A percentile compares a stretch with the other conserved stretches of the same genome.
These are phyloP conservation scores for Goniozus legneri DNA, from an alignment of 1,140 invertebrate genomes.

Conservation along the genomic window DNA sequence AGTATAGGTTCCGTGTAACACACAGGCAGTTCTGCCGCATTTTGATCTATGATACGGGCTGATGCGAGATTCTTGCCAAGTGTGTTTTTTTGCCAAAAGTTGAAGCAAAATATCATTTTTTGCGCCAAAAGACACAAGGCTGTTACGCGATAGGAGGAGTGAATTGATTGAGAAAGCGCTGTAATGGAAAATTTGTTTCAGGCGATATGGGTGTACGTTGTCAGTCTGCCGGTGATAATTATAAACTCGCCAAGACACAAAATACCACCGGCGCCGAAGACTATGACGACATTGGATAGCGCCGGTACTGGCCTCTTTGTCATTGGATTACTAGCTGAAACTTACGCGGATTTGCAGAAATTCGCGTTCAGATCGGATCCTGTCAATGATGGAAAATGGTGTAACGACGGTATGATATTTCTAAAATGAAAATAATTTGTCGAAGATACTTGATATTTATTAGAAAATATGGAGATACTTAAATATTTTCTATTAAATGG, in stretches of 20 bases:
- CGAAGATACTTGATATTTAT: no score
- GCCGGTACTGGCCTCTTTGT: slow-evolving; percentile 80
- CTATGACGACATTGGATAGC: slow-evolving; percentile 80
- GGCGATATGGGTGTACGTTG: slow-evolving; percentile 90
- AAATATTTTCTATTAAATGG: no score
- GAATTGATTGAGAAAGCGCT: background rate
- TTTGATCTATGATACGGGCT: no score
- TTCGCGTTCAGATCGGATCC: slow-evolving; percentile 85
- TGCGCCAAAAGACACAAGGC: no score
- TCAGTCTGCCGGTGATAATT: slow-evolving; percentile 87
- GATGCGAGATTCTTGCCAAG: no score
- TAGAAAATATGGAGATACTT: no score
- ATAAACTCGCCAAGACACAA: slow-evolving; percentile 84
- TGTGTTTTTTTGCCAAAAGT: no score
- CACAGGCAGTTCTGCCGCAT: no score
- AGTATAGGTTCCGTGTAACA: no score
- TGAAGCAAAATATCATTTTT: no score
- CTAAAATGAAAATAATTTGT: no score
- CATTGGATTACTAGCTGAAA: slow-evolving; percentile 80
- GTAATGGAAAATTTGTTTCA: slow-evolving; percentile 41
- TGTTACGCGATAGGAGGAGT: no score
- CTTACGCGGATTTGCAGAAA: slow-evolving; percentile 88
- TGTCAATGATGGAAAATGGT: slow-evolving; percentile 84
- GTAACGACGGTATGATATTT: slow-evolving; percentile 79
- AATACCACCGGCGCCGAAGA: slow-evolving; percentile 71